phyloP scores from a whole-genome alignment of 2,113 vertebrate species.

The Microtus richardsoni region DNA sequence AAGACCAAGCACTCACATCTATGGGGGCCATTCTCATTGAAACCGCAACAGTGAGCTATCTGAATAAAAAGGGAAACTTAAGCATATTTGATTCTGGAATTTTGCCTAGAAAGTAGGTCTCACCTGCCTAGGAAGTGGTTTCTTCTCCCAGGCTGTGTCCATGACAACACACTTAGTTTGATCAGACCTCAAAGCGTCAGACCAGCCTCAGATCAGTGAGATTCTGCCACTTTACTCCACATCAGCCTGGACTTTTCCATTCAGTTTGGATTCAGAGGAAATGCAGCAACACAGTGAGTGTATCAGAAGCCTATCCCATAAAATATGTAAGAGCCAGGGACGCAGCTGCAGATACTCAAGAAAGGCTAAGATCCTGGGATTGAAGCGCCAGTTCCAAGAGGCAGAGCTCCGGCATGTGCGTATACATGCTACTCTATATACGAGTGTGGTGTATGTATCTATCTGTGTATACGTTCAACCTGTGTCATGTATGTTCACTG shows the following conservation, averaged over 20 bases:
- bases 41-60: not conserved
- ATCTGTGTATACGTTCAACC: not conserved
- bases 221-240: not conserved
- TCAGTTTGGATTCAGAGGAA: conserved; percentile 19
- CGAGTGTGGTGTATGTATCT: not conserved
- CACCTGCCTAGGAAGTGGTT: conserved; percentile 4
- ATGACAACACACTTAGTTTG: not conserved
- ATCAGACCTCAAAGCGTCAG: not conserved
- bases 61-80: conserved; percentile 6
- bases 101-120: conserved; percentile 48
- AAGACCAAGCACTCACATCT: not conserved
- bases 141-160: not conserved
- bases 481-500: not conserved
- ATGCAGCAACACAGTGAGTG: conserved; percentile 1
- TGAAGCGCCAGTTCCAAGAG: not conserved
- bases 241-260: not conserved
- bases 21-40: not conserved
- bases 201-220: not conserved
- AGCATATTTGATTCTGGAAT: conserved; percentile 49
- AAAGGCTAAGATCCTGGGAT: not conserved
- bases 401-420: not conserved
- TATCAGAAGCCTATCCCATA: not conserved
- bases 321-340: not conserved
- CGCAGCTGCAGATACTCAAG: not conserved
- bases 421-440: not conserved